phyloP scores from a whole-genome alignment of 2,888 invertebrate genomes.

The Myopa tessellatipennis region DNA sequence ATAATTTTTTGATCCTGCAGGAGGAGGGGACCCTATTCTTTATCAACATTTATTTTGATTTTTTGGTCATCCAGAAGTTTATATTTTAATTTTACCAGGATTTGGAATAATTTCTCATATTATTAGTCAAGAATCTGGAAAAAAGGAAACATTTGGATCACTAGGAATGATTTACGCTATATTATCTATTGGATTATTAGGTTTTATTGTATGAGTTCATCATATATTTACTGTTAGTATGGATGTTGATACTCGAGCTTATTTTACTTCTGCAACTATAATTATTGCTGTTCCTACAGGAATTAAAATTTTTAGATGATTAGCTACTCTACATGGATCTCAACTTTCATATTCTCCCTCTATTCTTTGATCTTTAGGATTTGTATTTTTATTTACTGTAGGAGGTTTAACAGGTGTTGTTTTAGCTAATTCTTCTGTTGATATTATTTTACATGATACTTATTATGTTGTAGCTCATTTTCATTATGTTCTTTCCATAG shows the following conservation, averaged over 20 bases:
- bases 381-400: slow-evolving; percentile 82
- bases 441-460: too few relatives aligned
- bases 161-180: slow-evolving; percentile 82
- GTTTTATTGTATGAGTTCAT: too few relatives aligned
- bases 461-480: too few relatives aligned
- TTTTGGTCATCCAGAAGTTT: too few relatives aligned
- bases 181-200: slow-evolving; percentile 58
- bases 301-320: slow-evolving; percentile 80
- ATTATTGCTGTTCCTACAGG: slow-evolving; percentile 89
- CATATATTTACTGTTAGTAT: slow-evolving; percentile 69
- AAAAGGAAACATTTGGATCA: slow-evolving; percentile 79
- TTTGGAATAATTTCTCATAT: too few relatives aligned
- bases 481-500: too few relatives aligned
- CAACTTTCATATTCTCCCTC: slow-evolving; percentile 73
- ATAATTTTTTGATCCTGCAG: slow-evolving; percentile 83
- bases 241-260: slow-evolving; percentile 86
- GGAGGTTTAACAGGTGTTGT: slow-evolving; percentile 79
- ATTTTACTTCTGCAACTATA: slow-evolving; percentile 86
- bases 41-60: slow-evolving; percentile 63
- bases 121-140: slow-evolving; percentile 76
- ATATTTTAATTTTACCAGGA: too few relatives aligned
- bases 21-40: slow-evolving; percentile 85
- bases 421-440: slow-evolving; percentile 45
- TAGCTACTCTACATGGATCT: slow-evolving; percentile 69
- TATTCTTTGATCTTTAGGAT: slow-evolving; percentile 78